Conservation (phyloP, 2,888 invertebrate genomes). For the Bellardia pandia region DNA sequence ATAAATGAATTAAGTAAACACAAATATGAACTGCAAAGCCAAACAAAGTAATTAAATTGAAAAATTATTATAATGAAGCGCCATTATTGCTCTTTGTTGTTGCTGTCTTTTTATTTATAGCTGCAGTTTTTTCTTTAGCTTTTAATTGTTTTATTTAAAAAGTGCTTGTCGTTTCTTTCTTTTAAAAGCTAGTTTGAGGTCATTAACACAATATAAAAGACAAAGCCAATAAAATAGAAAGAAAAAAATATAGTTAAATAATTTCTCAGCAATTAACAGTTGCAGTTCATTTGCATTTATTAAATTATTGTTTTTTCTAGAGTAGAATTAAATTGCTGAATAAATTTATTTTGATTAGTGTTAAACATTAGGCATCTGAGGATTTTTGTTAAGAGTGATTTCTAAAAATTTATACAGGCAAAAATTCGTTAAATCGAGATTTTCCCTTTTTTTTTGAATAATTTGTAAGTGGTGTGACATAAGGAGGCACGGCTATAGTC, state of each 20-base stretch:
- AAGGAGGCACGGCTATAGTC: too few relatives aligned
- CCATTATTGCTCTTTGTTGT: constrained; percentile 16
- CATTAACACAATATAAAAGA: constrained; percentile 52
- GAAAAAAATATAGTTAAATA: constrained; percentile 7
- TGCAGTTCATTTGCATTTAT: constrained; percentile 1
- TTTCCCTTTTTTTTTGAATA: too few relatives aligned
- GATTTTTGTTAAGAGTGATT: too few relatives aligned
- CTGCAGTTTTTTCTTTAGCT: constrained; percentile 17
- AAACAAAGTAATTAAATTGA: constrained; percentile 18
- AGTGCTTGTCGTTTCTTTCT: constrained; percentile 4
- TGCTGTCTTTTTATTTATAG: constrained; percentile 24
- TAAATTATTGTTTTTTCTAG: constrained; percentile 3
- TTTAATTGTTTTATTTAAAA: background rate
- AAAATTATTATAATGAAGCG: constrained; percentile 35
- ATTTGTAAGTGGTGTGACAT: too few relatives aligned
- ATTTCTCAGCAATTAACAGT: background rate
- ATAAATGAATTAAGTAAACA: constrained; percentile 30
- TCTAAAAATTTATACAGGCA: too few relatives aligned
- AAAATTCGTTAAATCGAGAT: too few relatives aligned
- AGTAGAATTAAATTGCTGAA: constrained; percentile 3
- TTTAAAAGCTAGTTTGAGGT: constrained; percentile 38
- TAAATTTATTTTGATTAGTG: background rate
- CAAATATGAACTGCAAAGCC: constrained; percentile 8
- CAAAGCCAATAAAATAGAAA: constrained; percentile 1
- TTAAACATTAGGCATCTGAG: background rate